Conservation (phyloP, 53 echinoderm and acorn worm genomes). For the Echinarachnius parma region DNA sequence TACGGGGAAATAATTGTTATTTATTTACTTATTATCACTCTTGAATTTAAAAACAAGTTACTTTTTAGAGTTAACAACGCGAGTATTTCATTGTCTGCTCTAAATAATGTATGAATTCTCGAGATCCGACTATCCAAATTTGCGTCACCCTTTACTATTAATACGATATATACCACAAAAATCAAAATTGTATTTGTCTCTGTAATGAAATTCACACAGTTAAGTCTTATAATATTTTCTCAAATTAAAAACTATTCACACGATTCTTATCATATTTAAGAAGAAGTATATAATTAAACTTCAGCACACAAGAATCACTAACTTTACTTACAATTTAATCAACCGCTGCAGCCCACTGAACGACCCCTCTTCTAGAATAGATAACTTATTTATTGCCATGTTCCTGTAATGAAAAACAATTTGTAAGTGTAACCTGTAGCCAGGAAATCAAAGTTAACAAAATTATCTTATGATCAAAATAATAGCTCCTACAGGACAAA, state of each 20-base stretch:
- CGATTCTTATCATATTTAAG: background rate
- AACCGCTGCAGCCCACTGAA: slow-evolving; percentile 8
- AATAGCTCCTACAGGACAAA: too few species aligned
- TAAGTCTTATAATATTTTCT: background rate
- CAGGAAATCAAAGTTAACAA: background rate
- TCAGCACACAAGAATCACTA: background rate
- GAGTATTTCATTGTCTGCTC: too few species aligned
- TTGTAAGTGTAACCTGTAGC: background rate
- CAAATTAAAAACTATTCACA: background rate
- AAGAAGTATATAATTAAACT: background rate
- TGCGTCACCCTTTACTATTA: too few species aligned
- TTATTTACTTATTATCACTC: too few species aligned
- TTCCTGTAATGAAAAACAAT: background rate
- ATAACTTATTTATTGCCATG: background rate
- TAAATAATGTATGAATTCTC: too few species aligned
- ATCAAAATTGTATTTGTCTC: too few species aligned
- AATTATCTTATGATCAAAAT: too few species aligned
- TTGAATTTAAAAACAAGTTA: too few species aligned
- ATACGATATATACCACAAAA: too few species aligned
- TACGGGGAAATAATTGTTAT: slow-evolving; percentile 7
- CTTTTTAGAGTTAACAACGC: too few species aligned
- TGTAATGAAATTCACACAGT: too few species aligned
- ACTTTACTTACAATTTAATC: slow-evolving; percentile 12
- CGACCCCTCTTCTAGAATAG: background rate
- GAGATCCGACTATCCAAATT: too few species aligned